Evolutionary conservation across 2,888 invertebrate species (phyloP).

Genomic region (Neoaliturus tenellus): DNA sequence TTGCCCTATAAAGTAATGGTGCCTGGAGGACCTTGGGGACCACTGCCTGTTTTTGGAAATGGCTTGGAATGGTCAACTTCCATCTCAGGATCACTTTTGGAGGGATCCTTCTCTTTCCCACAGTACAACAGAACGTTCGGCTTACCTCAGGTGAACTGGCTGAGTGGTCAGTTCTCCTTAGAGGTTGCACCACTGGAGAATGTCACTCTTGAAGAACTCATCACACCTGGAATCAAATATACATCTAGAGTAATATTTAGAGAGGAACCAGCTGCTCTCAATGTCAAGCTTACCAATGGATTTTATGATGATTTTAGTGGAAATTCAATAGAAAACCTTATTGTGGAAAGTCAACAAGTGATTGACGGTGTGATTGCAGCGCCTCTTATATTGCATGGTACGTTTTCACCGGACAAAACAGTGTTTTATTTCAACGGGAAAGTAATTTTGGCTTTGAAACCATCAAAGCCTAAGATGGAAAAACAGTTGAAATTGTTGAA

Average conservation of each 20-base stretch:
- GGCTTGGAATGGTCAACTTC: conserved; percentile 42
- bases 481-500: conserved; percentile 40
- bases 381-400: conserved; percentile 60
- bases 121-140: conserved; percentile 39
- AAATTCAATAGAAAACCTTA: conserved; percentile 48
- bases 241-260: conserved; percentile 51
- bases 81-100: conserved; percentile 19
- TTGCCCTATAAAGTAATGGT: conserved; percentile 43
- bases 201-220: conserved; percentile 31
- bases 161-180: conserved; percentile 51
- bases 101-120: conserved; percentile 53
- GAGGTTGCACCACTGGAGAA: conserved; percentile 35
- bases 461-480: conserved; percentile 28
- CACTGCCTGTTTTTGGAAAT: conserved; percentile 41
- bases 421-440: conserved; percentile 59
- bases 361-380: conserved; percentile 52
- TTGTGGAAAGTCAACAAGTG: conserved; percentile 55
- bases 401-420: conserved; percentile 59
- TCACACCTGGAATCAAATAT: conserved; percentile 51
- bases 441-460: conserved; percentile 37
- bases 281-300: neutral
- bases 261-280: conserved; percentile 4
- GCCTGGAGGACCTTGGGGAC: neutral
- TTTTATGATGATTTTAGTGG: neutral
- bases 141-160: conserved; percentile 38